Conservation (phyloP, 2,797 vertebrate species). For the Arnoldichthys spilopterus region DNA sequence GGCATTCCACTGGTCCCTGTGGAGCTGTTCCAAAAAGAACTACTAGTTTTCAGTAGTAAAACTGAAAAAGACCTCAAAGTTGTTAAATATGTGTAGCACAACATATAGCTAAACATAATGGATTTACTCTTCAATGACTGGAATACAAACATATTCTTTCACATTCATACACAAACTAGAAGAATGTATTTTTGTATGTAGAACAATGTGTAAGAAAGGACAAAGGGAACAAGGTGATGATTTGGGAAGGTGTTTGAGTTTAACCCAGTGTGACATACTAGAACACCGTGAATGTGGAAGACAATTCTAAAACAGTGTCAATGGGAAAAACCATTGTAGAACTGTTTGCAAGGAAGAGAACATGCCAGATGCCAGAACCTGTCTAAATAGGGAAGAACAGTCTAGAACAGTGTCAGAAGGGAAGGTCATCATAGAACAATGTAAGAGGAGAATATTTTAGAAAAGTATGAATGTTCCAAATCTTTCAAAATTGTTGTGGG, state of each 20-base stretch:
- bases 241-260: too few species aligned
- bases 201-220: too few species aligned
- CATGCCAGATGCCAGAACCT: neutral
- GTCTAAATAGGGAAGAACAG: neutral
- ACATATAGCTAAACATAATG: too few species aligned
- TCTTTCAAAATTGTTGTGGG: neutral
- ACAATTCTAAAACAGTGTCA: neutral
- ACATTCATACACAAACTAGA: too few species aligned
- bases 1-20: neutral
- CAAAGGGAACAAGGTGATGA: too few species aligned
- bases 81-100: too few species aligned
- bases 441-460: neutral
- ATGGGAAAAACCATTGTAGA: neutral
- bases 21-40: neutral
- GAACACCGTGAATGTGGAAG: neutral
- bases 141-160: too few species aligned
- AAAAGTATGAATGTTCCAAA: neutral
- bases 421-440: neutral
- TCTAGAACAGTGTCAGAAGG: neutral
- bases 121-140: too few species aligned
- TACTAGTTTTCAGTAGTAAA: too few species aligned
- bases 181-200: neutral
- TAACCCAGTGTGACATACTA: neutral
- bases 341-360: neutral
- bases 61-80: too few species aligned